Evolutionary conservation across 2,888 invertebrate species (phyloP).

Genomic region (Erebia ligea): DNA sequence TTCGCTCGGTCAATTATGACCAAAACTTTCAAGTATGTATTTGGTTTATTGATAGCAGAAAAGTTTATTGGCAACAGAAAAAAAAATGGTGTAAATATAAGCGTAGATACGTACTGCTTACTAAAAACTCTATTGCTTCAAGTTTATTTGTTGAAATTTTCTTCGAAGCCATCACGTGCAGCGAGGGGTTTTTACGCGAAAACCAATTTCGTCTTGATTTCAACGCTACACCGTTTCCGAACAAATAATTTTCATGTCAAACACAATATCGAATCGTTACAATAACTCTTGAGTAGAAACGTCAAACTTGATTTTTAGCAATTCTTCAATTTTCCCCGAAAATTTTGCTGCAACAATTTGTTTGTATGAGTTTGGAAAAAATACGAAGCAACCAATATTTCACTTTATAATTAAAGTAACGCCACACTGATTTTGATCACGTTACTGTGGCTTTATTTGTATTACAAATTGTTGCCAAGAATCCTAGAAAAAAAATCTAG

Average conservation of each 20-base stretch:
- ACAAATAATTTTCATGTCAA: conserved; percentile 74
- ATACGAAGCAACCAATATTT: neutral
- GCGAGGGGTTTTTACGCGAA: conserved; percentile 43
- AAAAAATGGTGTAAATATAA: too few relatives aligned
- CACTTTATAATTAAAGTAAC: too few relatives aligned
- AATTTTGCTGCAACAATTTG: neutral
- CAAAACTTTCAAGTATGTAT: too few relatives aligned
- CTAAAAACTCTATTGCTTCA: neutral
- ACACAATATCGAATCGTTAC: conserved; percentile 63
- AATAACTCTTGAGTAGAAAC: conserved; percentile 63
- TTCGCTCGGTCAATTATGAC: too few relatives aligned
- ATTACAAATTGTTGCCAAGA: too few relatives aligned
- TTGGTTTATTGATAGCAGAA: too few relatives aligned
- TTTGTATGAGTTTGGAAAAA: neutral
- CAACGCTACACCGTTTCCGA: conserved; percentile 53
- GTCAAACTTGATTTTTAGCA: conserved; percentile 49
- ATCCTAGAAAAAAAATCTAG: too few relatives aligned
- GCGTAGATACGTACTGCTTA: too few relatives aligned
- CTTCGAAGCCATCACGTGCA: conserved; percentile 46
- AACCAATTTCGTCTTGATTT: conserved; percentile 51
- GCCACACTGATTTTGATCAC: too few relatives aligned
- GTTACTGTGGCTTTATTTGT: too few relatives aligned
- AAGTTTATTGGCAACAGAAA: too few relatives aligned
- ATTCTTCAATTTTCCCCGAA: conserved; percentile 9
- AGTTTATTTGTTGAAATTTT: conserved; percentile 26